Conservation (phyloP, 2,113 vertebrate genomes). For the Calonectris borealis region DNA sequence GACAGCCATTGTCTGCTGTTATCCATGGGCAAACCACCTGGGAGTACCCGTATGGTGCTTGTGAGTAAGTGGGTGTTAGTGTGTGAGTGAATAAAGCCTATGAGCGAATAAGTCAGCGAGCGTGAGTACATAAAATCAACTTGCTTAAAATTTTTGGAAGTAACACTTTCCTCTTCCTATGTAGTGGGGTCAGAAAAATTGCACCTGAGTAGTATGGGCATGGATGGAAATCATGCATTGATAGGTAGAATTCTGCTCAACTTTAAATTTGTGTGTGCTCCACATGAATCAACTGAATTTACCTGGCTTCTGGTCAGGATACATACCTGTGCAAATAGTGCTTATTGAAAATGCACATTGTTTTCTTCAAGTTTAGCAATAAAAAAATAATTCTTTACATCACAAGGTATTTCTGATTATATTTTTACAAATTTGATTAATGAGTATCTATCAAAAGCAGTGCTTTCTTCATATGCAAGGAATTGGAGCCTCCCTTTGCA, state of each 20-base stretch:
- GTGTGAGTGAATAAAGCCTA: neutral
- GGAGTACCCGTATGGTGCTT: neutral
- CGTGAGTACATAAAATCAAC: neutral
- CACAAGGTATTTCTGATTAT: neutral
- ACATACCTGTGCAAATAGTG: neutral
- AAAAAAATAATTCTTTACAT: neutral
- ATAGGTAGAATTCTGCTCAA: neutral
- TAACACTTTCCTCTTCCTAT: neutral
- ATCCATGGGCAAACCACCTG: neutral
- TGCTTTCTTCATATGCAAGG: neutral
- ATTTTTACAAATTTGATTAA: neutral
- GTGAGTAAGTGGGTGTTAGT: neutral
- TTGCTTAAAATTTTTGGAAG: neutral
- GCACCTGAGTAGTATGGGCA: neutral
- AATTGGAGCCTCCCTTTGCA: neutral
- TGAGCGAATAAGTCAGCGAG: neutral
- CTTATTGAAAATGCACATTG: neutral
- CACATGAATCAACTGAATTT: neutral
- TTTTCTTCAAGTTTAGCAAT: neutral
- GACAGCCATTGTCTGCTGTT: neutral
- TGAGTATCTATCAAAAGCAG: neutral
- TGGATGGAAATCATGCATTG: neutral
- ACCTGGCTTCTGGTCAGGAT: neutral
- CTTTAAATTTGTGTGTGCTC: neutral
- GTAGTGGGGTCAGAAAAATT: neutral